Conservation (phyloP, 2,888 invertebrate genomes). For the Drosophila meridiana region DNA sequence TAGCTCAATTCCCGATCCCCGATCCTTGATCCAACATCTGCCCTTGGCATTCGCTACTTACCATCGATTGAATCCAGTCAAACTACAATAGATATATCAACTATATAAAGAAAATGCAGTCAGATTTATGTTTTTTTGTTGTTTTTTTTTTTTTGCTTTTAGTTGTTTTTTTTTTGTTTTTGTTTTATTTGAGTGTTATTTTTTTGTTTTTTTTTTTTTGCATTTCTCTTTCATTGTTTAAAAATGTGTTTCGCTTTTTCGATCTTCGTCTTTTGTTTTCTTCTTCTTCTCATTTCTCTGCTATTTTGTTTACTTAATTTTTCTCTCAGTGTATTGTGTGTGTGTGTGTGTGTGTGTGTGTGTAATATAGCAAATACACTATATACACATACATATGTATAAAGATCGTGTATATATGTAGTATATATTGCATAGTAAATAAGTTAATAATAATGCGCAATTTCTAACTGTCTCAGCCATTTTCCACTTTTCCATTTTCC, state of each 20-base stretch:
- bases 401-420: slow-evolving; percentile 36
- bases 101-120: slow-evolving; percentile 18
- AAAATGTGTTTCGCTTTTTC: slow-evolving; percentile 55
- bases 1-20: background rate
- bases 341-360: slow-evolving; percentile 13
- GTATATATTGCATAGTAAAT: slow-evolving; percentile 62
- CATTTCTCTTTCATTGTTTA: slow-evolving; percentile 51
- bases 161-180: slow-evolving; percentile 44
- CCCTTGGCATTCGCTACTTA: background rate
- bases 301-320: slow-evolving; percentile 43
- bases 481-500: background rate
- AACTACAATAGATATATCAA: no score
- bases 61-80: background rate
- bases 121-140: slow-evolving; percentile 44
- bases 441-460: slow-evolving; percentile 73
- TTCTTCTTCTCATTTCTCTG: slow-evolving; percentile 5
- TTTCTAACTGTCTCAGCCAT: slow-evolving; percentile 52
- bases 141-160: slow-evolving; percentile 27
- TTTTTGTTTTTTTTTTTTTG: slow-evolving; percentile 42
- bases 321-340: slow-evolving; percentile 7
- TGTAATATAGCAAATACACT: slow-evolving; percentile 61
- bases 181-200: slow-evolving; percentile 55
- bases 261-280: slow-evolving; percentile 14
- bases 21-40: background rate
- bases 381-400: slow-evolving; percentile 39